Evolutionary conservation across 2,797 vertebrate genomes (phyloP), one percentile per base, ranked within the genome.

Genomic region (Enteromius paludinosus): DNA sequence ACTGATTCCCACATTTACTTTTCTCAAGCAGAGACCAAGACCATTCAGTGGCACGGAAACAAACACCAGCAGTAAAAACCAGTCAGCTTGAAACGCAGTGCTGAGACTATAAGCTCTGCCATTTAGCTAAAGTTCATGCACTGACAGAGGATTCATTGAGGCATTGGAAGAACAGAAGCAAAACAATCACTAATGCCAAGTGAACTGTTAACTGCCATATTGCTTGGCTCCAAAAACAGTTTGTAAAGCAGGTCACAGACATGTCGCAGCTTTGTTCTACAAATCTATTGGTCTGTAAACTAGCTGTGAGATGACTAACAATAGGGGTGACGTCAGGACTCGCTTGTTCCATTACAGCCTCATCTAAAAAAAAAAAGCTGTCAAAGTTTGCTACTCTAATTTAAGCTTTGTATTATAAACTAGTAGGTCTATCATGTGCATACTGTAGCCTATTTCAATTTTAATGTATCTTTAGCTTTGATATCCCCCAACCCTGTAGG

Each of bases 71-170:
- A 74, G 45, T 85, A 56, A 82, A 78, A 82, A 61, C 18, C 76
- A 69, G 64, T 64, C 81, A 74, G 52, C 70, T 49, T 74, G 70
- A 75, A 79, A 70, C 10, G 6, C 33, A 76, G 52, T 68, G 75
- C 68, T 72, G 71, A 75, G 17, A 68, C 52, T 45, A 74, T 38
- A 62, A 62, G 41, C 41, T 78, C 66, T 86, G 76, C 43, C 81
- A 83, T 86, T 86, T 79, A 79, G 56, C 41, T 35, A 72, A 79
- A 65, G 75, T 83, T 83, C 73, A 77, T 49, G 28, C 72, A 3
- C 8, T 43, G 15, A 81, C 30, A 72, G 28, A 41, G 11, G 59
- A 33, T 64, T 79, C 52, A 71, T 3, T 35, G 28, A 43, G 41
- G 41, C 68, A 75, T 38, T 8, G 20, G 15, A 38, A 54, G 20